Base-by-base conservation (phyloP, 2,888 invertebrate genomes). In the Macroteleia sp. region DNA sequence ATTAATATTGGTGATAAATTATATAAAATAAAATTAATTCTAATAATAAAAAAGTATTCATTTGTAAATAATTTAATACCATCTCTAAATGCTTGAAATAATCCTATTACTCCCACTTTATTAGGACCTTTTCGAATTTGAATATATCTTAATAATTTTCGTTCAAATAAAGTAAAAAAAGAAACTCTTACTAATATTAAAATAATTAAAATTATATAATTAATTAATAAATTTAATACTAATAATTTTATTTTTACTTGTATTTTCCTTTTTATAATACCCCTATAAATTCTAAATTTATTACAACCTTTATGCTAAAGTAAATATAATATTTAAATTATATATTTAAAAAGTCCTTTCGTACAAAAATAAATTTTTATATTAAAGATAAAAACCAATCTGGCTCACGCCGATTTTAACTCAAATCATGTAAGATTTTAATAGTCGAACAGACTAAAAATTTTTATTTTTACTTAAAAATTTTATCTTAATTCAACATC, bases 371-470 rank as follows among this genome's bases (percentile, higher is more conserved):
- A 92, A 93, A 93, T 90, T 87, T 77, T 14, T 20, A 82, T 3
- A 17, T 91, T 93, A 94, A 94, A 95, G 95, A 96, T 95, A 96
- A 94, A 96, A 96, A 94, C 95, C 95, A 94, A 96, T 95, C 95
- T 95, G 95, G 95, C 94, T 96, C 87, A 95, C 94, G 92, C 95
- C 95, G 95, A 95, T 95, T 93, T 96, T 94, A 96, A 96, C 95
- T 96, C 95, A 96, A 95, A 95, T 96, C 95, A 95, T 95, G 95
- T 95, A 95, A 95, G 93, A 94, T 93, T 94, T 95, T 93, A 95
- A 95, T 94, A 93, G 95, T 95, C 95, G 95, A 95, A 95, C 95
- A 95, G 95, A 94, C 94, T 93, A 93, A 95, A 94, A 92, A 92
- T 92, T 92, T 93, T 92, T 94, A 93, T 93, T 92, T 91, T 94